These are phyloP conservation scores for Xestia sexstrigata DNA, from an alignment of 2,888 invertebrate genomes.

Conservation along the genomic window DNA sequence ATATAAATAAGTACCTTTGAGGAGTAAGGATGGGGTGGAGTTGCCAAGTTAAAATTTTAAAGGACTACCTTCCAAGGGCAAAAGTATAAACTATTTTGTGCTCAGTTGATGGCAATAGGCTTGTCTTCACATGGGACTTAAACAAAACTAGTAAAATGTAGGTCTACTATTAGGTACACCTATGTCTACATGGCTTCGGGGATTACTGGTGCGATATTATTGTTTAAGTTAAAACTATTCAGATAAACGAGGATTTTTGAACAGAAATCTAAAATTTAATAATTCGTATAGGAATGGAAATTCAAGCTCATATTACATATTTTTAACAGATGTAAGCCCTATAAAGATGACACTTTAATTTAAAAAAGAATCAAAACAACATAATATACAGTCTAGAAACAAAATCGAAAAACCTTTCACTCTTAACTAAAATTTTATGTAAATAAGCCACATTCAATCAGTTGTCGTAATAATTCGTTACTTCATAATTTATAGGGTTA, in stretches of 20 bases:
- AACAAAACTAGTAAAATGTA: neutral
- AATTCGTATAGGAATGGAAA: neutral
- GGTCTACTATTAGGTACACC: neutral
- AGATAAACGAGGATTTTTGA: neutral
- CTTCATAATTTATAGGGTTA: too few relatives aligned
- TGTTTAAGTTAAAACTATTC: neutral
- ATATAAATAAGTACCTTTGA: conserved; percentile 59
- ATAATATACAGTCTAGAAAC: neutral
- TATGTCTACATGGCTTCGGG: neutral
- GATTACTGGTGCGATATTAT: neutral
- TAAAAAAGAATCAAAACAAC: neutral
- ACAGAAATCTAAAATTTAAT: neutral
- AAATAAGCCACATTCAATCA: neutral
- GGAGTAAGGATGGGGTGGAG: conserved; percentile 32
- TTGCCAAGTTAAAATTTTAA: neutral
- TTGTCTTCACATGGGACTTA: neutral
- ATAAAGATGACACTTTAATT: neutral
- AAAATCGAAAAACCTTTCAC: neutral
- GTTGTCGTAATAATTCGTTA: neutral
- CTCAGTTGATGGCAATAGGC: neutral
- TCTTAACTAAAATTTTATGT: neutral
- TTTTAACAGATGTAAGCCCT: neutral
- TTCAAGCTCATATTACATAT: neutral
- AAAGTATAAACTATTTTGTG: neutral
- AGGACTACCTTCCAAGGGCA: neutral